Evolutionary conservation across 2,797 vertebrate genomes (phyloP), one percentile per base, ranked within the genome.

Genomic region (Orientallactaga sibirica): DNA sequence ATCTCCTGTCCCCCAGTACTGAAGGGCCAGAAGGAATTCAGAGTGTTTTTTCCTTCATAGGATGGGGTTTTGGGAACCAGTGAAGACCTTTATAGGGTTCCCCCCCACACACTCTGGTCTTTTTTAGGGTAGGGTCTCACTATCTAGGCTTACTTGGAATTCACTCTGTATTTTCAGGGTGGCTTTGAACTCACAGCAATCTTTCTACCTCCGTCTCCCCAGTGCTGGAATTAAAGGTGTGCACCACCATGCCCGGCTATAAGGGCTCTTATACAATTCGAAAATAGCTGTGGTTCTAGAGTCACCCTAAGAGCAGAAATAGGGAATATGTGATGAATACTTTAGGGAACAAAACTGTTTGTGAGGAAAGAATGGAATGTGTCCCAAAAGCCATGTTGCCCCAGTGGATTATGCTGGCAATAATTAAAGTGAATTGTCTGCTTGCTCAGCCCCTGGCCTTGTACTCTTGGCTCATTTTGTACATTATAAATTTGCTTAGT

Each of bases 221-320:
- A 48, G 48, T 48, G 48, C 48, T 48, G 48, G 48, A 9, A 48
- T 48, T 48, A 48, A 48, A 48, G 48, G 48, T 8, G 48, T 48
- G 48, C 10, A 10, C 48, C 48, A 48, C 48, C 48, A 48, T 8
- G 43, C 43, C 43, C 43, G 43, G 8, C 94, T 71, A 88, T 6
- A 14, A 88, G 52, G 55, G 37, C 37, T 64, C 41, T 93, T 93
- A 83, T 80, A 66, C 29, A 64, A 92, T 75, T 76, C 84, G 27
- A 91, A 75, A 93, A 84, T 41, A 88, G 27, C 7, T 77, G 62
- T 91, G 16, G 9, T 83, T 80, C 75, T 87, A 91, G 86, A 93
- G 37, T 89, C 62, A 79, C 25, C 9, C 4, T 73, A 68, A 91
- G 87, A 84, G n/a, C 15, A 64, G 52, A 94, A 43, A 64, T 41